Base-by-base conservation (phyloP, 2,113 vertebrate genomes). In the Marmota monax region DNA sequence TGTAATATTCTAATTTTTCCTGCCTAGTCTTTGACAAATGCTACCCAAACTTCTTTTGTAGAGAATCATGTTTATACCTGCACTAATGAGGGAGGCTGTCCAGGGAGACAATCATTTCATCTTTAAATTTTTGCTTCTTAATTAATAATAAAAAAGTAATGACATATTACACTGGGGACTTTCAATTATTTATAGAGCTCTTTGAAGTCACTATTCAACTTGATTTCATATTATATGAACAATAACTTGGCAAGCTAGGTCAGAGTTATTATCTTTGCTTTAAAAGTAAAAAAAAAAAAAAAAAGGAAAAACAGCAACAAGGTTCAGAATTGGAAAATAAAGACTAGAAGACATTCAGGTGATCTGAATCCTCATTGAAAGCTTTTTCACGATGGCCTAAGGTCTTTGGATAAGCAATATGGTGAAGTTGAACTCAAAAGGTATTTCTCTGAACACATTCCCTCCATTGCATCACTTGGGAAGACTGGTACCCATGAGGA, bases 71-170 rank as follows among this genome's bases (percentile, higher is more conserved):
- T 37, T 94, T 63, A 67, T 0, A 53, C 48, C 34, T 92, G 51
- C 29, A 70, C 1, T 69, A 67, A 91, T 18, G 56, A 90, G 11
- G 0, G 32, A 79, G 1, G 16, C 25, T 69, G 16, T 7, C 32
- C 53, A 77, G 80, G 76, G 39, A 77, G 25, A 70, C 17, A 76
- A 53, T 79, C 27, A 90, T 63, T 96, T 94, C 13, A 83, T 90
- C 56, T 76, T 79, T 90, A 92, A 90, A 84, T 82, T 37, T 90
- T 89, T 39, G 27, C 29, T 73, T 92, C 45, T 84, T 79, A 78
- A 85, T 92, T 92, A 84, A 53, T 79, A 79, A 92, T 58, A 79
- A 42, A 89, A 23, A 94, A 87, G 58, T 72, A 65, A 86, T 56
- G 34, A 42, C 13, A 84, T n/a, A 88, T 89, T 84, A 76, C 7